Conservation (phyloP, 92 coral and sea anemone species). For the Zoanthus sansibaricus region DNA sequence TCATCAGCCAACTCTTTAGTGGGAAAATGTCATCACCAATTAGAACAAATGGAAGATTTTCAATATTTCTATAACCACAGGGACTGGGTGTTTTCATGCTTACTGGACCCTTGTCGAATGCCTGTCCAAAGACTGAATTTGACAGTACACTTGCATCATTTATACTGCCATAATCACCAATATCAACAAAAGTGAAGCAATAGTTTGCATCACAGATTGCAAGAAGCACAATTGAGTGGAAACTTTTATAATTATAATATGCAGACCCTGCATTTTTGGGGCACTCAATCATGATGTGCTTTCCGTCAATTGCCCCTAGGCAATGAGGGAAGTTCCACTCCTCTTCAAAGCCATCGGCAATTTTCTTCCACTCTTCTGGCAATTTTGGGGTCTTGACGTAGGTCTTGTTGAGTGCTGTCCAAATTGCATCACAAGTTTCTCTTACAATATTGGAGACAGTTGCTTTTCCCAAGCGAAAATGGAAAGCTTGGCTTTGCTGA, state of each 20-base stretch:
- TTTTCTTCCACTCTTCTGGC: slow-evolving; percentile 39
- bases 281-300: too few relatives aligned
- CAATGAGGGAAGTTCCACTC: slow-evolving; percentile 3
- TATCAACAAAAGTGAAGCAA: too few relatives aligned
- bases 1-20: slow-evolving; percentile 43
- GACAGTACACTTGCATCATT: background rate
- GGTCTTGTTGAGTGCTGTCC: slow-evolving; percentile 40
- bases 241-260: background rate
- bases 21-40: slow-evolving; percentile 44
- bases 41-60: slow-evolving; percentile 20
- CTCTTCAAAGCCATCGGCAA: slow-evolving; percentile 33
- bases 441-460: background rate
- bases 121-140: slow-evolving; percentile 42
- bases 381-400: slow-evolving; percentile 35
- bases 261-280: background rate
- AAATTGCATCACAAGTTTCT: background rate
- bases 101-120: slow-evolving; percentile 43
- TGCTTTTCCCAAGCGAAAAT: background rate
- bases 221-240: slow-evolving; percentile 23
- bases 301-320: too few relatives aligned
- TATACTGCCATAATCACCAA: slow-evolving; percentile 19
- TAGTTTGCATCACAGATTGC: too few relatives aligned
- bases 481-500: background rate
- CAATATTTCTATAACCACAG: slow-evolving; percentile 29
- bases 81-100: slow-evolving; percentile 20